phyloP scores from a whole-genome alignment of 2,797 vertebrate species.

The Melanotaenia nigrans region DNA sequence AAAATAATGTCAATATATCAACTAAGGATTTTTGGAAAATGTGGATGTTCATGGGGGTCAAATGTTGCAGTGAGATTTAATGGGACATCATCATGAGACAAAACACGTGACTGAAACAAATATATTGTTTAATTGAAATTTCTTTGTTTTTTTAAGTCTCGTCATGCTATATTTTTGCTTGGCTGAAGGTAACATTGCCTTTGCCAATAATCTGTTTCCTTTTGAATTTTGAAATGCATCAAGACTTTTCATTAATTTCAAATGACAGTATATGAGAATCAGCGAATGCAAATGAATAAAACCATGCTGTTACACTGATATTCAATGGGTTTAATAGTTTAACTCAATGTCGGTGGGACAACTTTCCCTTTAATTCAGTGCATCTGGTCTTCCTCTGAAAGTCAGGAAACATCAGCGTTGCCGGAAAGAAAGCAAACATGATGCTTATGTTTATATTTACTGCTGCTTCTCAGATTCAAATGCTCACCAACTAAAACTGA shows the following conservation, averaged over 20 bases:
- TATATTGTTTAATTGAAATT: neutral
- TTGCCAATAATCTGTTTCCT: neutral
- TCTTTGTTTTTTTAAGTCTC: neutral
- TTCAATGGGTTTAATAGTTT: no score
- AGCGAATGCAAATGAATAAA: neutral
- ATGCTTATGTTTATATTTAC: slow-evolving; percentile 6
- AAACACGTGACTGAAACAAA: neutral
- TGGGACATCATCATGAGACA: neutral
- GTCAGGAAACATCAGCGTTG: slow-evolving; percentile 19
- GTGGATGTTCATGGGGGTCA: no score
- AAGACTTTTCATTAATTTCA: neutral
- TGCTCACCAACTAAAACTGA: slow-evolving; percentile 22
- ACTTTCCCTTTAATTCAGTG: slow-evolving; percentile 11
- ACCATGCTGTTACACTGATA: no score
- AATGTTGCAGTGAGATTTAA: neutral
- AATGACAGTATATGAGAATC: neutral
- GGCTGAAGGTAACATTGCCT: no score
- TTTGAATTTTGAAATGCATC: neutral
- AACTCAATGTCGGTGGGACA: neutral
- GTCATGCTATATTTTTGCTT: no score
- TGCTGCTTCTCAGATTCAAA: slow-evolving; percentile 11
- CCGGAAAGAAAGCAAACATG: slow-evolving; percentile 7
- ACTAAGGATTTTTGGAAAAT: neutral
- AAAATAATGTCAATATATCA: neutral
- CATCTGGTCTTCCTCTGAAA: slow-evolving; percentile 1